phyloP scores from a whole-genome alignment of 2,113 vertebrate species.

The Cyphomyrus plagiostoma region DNA sequence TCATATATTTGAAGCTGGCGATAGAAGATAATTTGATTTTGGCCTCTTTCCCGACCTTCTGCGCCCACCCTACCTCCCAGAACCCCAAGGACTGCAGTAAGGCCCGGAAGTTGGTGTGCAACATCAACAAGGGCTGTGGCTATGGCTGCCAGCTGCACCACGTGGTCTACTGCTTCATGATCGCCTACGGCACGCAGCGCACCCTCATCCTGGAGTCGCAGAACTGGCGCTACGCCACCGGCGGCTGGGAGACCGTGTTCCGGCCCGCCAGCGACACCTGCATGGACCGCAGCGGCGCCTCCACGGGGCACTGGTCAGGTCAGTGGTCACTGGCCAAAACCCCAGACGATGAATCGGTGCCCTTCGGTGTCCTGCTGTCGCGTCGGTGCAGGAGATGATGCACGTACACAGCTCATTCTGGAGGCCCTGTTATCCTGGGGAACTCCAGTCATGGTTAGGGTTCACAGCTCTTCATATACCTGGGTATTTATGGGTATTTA shows the following conservation, averaged over 20 bases:
- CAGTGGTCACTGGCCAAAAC: constrained; percentile 29
- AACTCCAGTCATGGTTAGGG: not conserved
- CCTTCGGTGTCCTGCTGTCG: not conserved
- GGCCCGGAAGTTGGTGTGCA: constrained; percentile 79
- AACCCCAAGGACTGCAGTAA: constrained; percentile 82
- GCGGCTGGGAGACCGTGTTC: constrained; percentile 84
- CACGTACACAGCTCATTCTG: not conserved
- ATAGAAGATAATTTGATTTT: not conserved
- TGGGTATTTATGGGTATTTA: not conserved
- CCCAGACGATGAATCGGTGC: not conserved
- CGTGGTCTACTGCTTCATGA: constrained; percentile 86
- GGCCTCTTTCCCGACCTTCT: not conserved
- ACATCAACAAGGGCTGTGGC: constrained; percentile 87
- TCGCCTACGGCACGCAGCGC: constrained; percentile 77
- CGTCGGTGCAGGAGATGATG: not conserved
- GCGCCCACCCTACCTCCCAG: constrained; percentile 39
- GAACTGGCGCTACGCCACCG: constrained; percentile 81
- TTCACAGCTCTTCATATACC: not conserved
- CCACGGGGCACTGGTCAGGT: constrained; percentile 85
- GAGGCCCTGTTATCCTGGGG: not conserved
- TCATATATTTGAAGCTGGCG: not conserved
- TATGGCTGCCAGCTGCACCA: constrained; percentile 87
- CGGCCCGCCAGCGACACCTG: constrained; percentile 79
- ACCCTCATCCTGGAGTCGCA: constrained; percentile 81
- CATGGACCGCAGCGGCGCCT: constrained; percentile 68